phyloP scores from a whole-genome alignment of 2,113 vertebrate genomes.

The Sinocyclocheilus rhinocerous region DNA sequence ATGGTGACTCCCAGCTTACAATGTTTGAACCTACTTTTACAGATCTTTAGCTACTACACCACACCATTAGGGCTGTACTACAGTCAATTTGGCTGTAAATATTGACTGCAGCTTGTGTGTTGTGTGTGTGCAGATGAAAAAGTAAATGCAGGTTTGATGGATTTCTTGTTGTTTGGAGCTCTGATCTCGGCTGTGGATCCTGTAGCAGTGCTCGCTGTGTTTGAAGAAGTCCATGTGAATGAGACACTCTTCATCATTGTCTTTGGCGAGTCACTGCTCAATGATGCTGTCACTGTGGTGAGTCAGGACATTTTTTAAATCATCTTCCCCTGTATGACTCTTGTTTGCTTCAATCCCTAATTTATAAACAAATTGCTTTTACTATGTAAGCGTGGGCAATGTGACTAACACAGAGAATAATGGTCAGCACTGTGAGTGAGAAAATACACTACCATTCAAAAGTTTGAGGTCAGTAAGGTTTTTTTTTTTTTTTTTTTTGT shows the following conservation, averaged over 20 bases:
- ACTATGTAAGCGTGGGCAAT: not conserved
- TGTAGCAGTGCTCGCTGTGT: conserved; percentile 91
- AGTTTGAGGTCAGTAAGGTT: not conserved
- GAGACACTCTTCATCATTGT: conserved; percentile 97
- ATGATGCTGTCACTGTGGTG: conserved; percentile 97
- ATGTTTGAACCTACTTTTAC: not conserved
- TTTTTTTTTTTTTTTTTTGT: too few species aligned
- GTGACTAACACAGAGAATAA: too few species aligned
- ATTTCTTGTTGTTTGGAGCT: conserved; percentile 93
- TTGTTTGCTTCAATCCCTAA: not conserved
- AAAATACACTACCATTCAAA: not conserved
- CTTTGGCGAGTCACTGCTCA: conserved; percentile 94
- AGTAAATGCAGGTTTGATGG: conserved; percentile 88
- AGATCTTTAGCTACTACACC: not conserved
- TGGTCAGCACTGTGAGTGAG: not conserved
- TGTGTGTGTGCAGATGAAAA: conserved; percentile 72
- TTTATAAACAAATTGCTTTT: not conserved
- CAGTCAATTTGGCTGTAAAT: not conserved
- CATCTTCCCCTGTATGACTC: not conserved
- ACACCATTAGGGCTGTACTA: not conserved
- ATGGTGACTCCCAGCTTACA: not conserved
- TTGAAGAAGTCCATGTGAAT: conserved; percentile 95
- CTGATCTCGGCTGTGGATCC: conserved; percentile 95
- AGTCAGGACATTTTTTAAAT: conserved; percentile 61
- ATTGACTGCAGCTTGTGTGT: not conserved